A percentile compares a stretch with the other conserved stretches of the same genome.
Conservation (phyloP, 2,888 invertebrate genomes). For the Cephus spinipes region DNA sequence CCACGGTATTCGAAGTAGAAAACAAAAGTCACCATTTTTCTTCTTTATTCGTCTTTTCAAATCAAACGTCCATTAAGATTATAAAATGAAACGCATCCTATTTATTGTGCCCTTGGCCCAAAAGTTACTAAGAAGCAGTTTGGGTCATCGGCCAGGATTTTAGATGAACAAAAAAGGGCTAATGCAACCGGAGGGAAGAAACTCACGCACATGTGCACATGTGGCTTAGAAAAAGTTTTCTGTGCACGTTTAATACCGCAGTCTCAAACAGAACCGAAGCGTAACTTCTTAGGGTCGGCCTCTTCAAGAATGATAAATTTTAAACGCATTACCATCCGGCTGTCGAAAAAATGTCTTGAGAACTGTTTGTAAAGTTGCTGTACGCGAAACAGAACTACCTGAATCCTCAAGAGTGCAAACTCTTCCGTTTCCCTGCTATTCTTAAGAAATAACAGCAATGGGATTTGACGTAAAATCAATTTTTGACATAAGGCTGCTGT, state of each 20-base stretch:
- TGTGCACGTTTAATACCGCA: background rate
- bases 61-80: background rate
- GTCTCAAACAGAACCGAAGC: background rate
- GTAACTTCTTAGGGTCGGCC: background rate
- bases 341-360: background rate
- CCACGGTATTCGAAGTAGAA: background rate
- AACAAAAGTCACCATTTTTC: background rate
- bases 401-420: background rate
- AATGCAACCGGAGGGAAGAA: conserved; percentile 16
- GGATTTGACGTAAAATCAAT: background rate
- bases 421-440: background rate
- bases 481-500: background rate
- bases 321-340: background rate
- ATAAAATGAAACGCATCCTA: background rate
- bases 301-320: background rate
- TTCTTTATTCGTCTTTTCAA: background rate
- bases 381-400: background rate
- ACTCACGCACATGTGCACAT: conserved; percentile 23
- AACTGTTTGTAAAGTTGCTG: background rate
- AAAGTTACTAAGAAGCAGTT: conserved; percentile 1
- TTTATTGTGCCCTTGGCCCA: background rate
- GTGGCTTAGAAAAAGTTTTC: conserved; percentile 14
- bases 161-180: conserved; percentile 18
- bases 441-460: background rate
- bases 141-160: conserved; percentile 18